Percentiles rank a stretch among this genome's conserved stretches.
Conservation (phyloP, 2,797 vertebrate genomes). For the Melanogrammus aeglefinus region DNA sequence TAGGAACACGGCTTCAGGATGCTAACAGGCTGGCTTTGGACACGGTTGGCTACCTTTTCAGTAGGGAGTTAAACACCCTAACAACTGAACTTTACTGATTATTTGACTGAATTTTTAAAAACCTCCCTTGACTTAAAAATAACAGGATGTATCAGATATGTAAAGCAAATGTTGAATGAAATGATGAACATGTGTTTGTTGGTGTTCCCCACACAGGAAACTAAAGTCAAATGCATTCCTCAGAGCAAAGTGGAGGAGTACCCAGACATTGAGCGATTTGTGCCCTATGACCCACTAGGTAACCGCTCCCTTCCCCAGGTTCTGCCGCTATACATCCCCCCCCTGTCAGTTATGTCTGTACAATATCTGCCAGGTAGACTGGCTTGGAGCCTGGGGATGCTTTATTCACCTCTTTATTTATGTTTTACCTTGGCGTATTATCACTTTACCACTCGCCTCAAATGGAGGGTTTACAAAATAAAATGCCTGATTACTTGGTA, state of each 20-base stretch:
- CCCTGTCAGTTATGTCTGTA: neutral
- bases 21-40: no score
- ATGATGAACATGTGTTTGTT: neutral
- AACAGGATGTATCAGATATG: neutral
- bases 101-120: no score
- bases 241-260: conserved; percentile 53
- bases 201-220: conserved; percentile 41
- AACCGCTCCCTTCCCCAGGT: conserved; percentile 8
- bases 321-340: neutral
- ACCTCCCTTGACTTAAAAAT: neutral
- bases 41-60: no score
- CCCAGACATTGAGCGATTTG: conserved; percentile 62
- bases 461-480: no score
- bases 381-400: neutral
- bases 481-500: no score
- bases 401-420: no score
- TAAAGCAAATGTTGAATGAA: neutral
- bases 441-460: no score
- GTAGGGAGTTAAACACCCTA: no score
- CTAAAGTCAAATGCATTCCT: conserved; percentile 33
- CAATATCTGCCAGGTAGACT: neutral
- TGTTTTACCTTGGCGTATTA: neutral
- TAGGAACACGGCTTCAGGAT: no score
- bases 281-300: conserved; percentile 70
- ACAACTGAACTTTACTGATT: no score